Evolutionary conservation across 1,140 invertebrate genomes (phyloP), one percentile per base, ranked within the genome.

Genomic region (Ladona fulva): DNA sequence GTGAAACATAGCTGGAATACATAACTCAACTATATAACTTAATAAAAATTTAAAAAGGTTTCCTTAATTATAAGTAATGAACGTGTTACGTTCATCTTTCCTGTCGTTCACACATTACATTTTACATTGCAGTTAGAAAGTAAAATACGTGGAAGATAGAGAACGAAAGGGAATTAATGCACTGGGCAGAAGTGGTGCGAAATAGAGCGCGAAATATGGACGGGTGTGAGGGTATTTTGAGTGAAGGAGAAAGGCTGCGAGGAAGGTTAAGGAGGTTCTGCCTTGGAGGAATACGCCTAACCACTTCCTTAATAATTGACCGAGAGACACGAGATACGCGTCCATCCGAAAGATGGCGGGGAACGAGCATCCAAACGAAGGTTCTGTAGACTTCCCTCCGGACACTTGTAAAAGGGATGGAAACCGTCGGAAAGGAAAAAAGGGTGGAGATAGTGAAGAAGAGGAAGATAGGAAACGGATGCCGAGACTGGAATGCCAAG

Each of bases 381-480:
- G 44, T 19, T 19, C 10, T 52, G 44, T 12, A 66, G 14, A 19
- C 52, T 19, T 22, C 52, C 52, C 52, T 66, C 52, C 52, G 14
- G 14, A 66, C 52, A 66, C n/a, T 66, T 66, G 52, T 66, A 66
- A 66, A 66, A 66, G 52, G 52, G 52, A 19, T 19, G 44, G 19
- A 19, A 19, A 19, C 44, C 10, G 19, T 11, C 44, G 10, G 78
- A n/a, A 25, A 24, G 8, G 24, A 22, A 74, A 22, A 74, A 82
- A 84, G 84, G 82, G 81, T 74, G 19, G 22, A 42, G 73, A 77
- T 74, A 25, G 73, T 74, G 59, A 25, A 42, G 22, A 78, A 42
- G 77, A 42, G 75, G 77, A 77, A 59, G 37, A 42, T 75, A 78
- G 78, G 52, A 66, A 66, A 78, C n/a, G 77, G 37, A 79, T 24